A percentile compares a stretch with the other conserved stretches of the same genome.
Conservation (phyloP, 2,113 vertebrate genomes). For the Thalassoma bifasciatum region DNA sequence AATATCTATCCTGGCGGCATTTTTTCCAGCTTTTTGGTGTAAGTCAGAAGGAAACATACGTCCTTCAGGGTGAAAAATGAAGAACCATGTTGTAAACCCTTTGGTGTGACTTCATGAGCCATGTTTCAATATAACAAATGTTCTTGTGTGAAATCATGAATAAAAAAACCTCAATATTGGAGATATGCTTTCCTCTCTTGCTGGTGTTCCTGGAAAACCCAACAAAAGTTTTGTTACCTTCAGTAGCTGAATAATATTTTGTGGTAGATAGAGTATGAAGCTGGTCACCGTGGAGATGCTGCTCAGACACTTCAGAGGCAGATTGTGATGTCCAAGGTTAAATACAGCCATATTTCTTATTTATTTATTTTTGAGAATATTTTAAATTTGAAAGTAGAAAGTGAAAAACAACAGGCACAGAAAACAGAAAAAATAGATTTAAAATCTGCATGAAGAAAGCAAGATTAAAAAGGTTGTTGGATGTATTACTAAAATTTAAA, state of each 20-base stretch:
- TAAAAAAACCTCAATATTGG: conserved; percentile 30
- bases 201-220: not conserved
- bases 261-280: not conserved
- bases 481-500: no score
- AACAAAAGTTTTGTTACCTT: conserved; percentile 10
- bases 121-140: conserved; percentile 45
- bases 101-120: conserved; percentile 39
- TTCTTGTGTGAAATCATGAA: conserved; percentile 47
- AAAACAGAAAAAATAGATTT: no score
- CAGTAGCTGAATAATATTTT: not conserved
- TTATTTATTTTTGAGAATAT: no score
- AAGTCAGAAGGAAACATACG: conserved; percentile 24
- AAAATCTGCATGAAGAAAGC: no score
- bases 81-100: conserved; percentile 22
- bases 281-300: not conserved
- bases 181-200: not conserved
- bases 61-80: conserved; percentile 53
- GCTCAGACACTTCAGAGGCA: not conserved
- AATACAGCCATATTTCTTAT: not conserved
- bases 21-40: conserved; percentile 27
- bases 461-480: no score
- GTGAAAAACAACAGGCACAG: no score
- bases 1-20: not conserved
- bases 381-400: no score
- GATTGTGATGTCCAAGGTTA: not conserved